Conservation (phyloP, 2,113 vertebrate species). For the Ciconia boyciana region DNA sequence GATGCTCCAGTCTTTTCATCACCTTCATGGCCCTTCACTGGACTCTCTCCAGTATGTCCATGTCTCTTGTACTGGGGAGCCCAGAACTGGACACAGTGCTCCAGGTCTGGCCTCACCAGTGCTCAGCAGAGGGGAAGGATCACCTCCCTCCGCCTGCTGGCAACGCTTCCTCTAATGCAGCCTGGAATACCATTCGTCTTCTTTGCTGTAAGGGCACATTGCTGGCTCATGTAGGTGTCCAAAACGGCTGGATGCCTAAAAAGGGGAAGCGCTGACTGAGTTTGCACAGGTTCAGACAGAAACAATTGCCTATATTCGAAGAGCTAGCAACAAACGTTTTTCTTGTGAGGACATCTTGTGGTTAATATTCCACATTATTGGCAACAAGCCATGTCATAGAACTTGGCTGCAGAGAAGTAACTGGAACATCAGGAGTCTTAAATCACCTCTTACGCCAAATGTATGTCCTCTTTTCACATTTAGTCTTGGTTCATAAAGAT, state of each 20-base stretch:
- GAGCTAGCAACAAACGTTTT: neutral
- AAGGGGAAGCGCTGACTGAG: neutral
- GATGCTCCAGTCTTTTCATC: neutral
- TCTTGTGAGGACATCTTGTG: constrained; percentile 12
- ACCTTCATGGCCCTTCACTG: neutral
- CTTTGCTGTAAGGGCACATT: neutral
- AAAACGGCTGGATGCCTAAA: neutral
- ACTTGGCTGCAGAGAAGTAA: neutral
- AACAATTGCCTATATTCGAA: neutral
- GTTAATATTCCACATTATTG: neutral
- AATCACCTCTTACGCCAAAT: neutral
- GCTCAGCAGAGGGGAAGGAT: neutral
- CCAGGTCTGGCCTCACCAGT: neutral
- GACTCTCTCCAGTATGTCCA: neutral
- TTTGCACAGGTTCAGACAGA: neutral
- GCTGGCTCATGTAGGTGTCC: neutral
- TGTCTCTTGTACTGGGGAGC: neutral
- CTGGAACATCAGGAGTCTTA: neutral
- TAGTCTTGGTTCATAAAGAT: neutral
- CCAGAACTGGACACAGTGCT: neutral
- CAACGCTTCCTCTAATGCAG: neutral
- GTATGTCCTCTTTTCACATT: neutral
- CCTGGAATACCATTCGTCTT: accelerated
- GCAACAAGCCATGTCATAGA: neutral
- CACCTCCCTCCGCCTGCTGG: neutral